Evolutionary conservation across 2,888 invertebrate genomes (phyloP).

Genomic region (Metellina segmentata): DNA sequence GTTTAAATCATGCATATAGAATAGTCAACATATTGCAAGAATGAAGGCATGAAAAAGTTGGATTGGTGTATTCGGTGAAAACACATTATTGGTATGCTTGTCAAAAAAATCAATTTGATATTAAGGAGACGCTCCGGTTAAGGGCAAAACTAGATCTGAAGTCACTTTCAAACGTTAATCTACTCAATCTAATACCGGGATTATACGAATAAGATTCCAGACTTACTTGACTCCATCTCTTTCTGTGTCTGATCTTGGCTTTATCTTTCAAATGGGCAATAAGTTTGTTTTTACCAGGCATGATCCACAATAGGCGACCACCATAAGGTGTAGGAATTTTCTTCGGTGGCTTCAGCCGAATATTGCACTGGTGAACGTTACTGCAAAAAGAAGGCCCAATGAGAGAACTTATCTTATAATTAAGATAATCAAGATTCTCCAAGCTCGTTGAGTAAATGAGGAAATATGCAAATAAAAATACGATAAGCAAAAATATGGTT

Average conservation of each 20-base stretch:
- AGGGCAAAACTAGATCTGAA: too few relatives aligned
- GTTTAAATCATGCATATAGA: neutral
- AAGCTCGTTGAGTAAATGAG: too few relatives aligned
- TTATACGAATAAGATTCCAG: neutral
- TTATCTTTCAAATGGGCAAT: slow-evolving; percentile 94
- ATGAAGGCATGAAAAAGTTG: neutral
- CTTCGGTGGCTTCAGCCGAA: slow-evolving; percentile 84
- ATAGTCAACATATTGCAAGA: neutral
- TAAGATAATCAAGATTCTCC: too few relatives aligned
- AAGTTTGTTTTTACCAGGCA: slow-evolving; percentile 92
- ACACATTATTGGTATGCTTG: neutral
- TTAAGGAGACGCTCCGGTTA: too few relatives aligned
- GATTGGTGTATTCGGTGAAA: neutral
- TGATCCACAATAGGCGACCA: slow-evolving; percentile 89
- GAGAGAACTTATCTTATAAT: neutral
- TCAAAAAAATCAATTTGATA: too few relatives aligned
- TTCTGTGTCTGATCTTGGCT: slow-evolving; percentile 91
- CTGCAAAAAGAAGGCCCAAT: slow-evolving; percentile 78
- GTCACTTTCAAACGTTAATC: too few relatives aligned
- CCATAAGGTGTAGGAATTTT: slow-evolving; percentile 93
- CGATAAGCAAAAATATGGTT: too few relatives aligned
- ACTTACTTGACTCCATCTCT: slow-evolving; percentile 93
- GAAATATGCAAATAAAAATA: too few relatives aligned
- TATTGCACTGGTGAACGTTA: slow-evolving; percentile 83
- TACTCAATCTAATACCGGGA: too few relatives aligned